These are phyloP conservation scores for Sminthurinus aureus DNA, from an alignment of 2,888 invertebrate genomes.

Conservation along the genomic window DNA sequence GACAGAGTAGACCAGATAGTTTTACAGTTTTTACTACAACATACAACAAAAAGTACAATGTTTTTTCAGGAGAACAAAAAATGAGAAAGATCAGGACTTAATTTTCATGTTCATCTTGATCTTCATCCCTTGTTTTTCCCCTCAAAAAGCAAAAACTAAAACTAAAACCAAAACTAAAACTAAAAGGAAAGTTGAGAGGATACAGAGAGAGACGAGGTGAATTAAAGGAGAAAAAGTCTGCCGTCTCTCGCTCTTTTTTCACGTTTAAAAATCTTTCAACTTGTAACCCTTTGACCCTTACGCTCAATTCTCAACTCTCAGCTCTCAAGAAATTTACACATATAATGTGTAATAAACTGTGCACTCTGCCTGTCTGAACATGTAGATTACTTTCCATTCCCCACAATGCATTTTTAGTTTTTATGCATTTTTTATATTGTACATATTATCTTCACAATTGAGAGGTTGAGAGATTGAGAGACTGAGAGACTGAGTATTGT, in stretches of 20 bases:
- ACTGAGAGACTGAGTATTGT: no score
- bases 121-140: slow-evolving; percentile 1
- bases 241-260: no score
- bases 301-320: background rate
- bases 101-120: no score
- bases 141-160: background rate
- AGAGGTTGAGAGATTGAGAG: no score
- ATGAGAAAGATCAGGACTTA: no score
- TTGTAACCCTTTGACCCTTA: slow-evolving; percentile 16
- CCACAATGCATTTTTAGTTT: background rate
- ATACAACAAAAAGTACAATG: slow-evolving; percentile 3
- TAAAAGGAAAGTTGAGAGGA: background rate
- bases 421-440: no score
- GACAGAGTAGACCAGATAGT: no score
- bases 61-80: background rate
- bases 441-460: no score
- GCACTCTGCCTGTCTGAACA: background rate
- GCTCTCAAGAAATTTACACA: background rate
- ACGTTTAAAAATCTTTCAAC: background rate
- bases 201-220: background rate
- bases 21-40: background rate
- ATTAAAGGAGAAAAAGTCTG: background rate
- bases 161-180: background rate
- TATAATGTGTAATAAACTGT: background rate
- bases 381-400: background rate